Percentiles rank a stretch among this genome's conserved stretches.
Evolutionary conservation across 2,113 vertebrate genomes (phyloP).

Genomic region (Corythoichthys haematopterus): DNA sequence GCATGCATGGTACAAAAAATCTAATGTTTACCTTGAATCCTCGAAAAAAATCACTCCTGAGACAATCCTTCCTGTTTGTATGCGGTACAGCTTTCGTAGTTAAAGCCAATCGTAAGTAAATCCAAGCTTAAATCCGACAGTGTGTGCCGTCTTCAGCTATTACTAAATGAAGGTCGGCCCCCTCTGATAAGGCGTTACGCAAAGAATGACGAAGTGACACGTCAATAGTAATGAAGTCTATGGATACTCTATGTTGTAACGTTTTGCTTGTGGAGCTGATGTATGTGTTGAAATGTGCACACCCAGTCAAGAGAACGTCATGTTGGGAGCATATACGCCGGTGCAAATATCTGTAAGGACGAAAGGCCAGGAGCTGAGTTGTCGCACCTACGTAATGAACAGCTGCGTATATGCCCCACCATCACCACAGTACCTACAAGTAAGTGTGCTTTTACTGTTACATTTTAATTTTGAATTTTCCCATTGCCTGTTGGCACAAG

Average conservation of each 20-base stretch:
- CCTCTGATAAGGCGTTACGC: too few species aligned
- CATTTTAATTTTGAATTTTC: background rate
- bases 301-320: slow-evolving; percentile 84
- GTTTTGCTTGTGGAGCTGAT: slow-evolving; percentile 1
- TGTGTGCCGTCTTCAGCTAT: too few species aligned
- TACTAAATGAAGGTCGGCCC: too few species aligned
- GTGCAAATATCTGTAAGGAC: slow-evolving; percentile 76
- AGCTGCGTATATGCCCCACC: slow-evolving; percentile 76
- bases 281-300: slow-evolving; percentile 1
- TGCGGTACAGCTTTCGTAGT: too few species aligned
- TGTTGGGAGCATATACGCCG: slow-evolving; percentile 76
- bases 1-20: too few species aligned
- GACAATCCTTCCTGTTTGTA: too few species aligned
- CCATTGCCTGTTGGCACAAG: background rate
- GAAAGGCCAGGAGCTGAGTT: slow-evolving; percentile 69
- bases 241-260: background rate
- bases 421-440: slow-evolving; percentile 88
- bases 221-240: too few species aligned
- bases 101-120: too few species aligned
- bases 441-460: slow-evolving; percentile 33
- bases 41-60: too few species aligned
- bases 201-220: too few species aligned
- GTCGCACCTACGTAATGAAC: slow-evolving; percentile 86
- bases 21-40: too few species aligned
- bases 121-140: too few species aligned